Base-by-base conservation (phyloP, 2,113 vertebrate genomes). In the Cebus imitator region DNA sequence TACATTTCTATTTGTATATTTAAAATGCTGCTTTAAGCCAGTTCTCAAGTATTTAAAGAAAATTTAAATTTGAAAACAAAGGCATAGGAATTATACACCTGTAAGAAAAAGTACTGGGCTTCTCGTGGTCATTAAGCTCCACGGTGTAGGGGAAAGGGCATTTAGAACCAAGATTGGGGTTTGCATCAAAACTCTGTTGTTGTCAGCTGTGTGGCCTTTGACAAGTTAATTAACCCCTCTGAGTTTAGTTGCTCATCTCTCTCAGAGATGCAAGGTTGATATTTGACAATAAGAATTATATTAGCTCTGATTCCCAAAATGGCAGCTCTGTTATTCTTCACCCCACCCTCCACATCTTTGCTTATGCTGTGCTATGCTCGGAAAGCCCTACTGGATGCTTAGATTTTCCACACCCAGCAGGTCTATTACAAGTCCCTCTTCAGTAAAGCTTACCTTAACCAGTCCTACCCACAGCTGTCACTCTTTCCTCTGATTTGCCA, bases 1-100 rank as follows among this genome's bases (percentile, higher is more conserved):
- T 94, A 23, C n/a, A 37, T 92, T 95, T 95, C 57, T 70, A 93
- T 18, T 84, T 89, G 45, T 40, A 78, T 90, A 66, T 73, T 76
- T 90, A 76, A 94, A 95, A 91, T 88, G 37, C 5, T 45, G 80
- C 83, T 81, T 81, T 30, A 13, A 81, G 32, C 2, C 92, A 7
- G 79, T 90, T 68, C 70, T 79, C 90, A 58, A 32, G 8, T 55
- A 87, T 87, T 92, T 61, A 45, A 87, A 75, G 21, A 84, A 87
- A 92, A 95, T 61, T 89, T 48, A 87, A 61, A 17, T 35, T 68
- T 86, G 82, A 8, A 78, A 80, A 68, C 5, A 11, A 95, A 97
- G 78, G 8, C 87, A 37, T 64, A 84, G n/a, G 20, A 92, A 66
- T 43, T 45, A 27, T 3, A 35, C 2, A 23, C 10, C 58, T 76